Base-by-base conservation (phyloP, 2,113 vertebrate genomes). In the Nerophis lumbriciformis region DNA sequence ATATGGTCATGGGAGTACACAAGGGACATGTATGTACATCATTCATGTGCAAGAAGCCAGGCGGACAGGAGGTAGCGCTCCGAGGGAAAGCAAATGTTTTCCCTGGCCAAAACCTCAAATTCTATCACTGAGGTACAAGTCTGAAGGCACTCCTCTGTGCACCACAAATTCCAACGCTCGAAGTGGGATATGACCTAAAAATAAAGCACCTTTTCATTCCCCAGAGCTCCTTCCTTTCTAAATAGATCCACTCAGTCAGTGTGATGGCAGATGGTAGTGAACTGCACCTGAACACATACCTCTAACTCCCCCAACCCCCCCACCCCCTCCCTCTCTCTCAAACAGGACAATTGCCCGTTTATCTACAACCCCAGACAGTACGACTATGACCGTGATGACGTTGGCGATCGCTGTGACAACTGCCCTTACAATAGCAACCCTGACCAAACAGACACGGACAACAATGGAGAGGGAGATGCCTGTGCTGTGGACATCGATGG, bases 351-450 rank as follows among this genome's bases (percentile, higher is more conserved):
- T 82, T 99, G 97, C 72, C 94, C 93, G 2, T 95, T 98, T 83
- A 81, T 95, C 72, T 99, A 94, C 89, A 99, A 99, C 83, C 96
- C 97, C 51, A 91, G 95, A 70, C 97, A 99, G 82, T 98, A 97
- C 10, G 97, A 99, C 85, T 99, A 98, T 1, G 97, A 99, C 82
- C 91, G 94, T 8, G 97, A 99, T 82, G 95, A 98, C 0, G 96
- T 99, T 68, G 96, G 97, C 57, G 97, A 99, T 73, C 93, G 93
- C 66, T 99, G 97, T 72, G 97, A 99, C 76, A 99, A 99, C 86
- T 99, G 97, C 59, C 94, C 95, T 6, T 98, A 99, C 87, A 93
- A 97, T 75, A 95, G 96, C 82, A 99, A 99, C 83, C 94, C 97
- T 38, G 96, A 98, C 70, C 97, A 99, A 83, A 94, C 90, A 0